phyloP scores from a whole-genome alignment of 1,140 invertebrate genomes.

The Heliconius congener region DNA sequence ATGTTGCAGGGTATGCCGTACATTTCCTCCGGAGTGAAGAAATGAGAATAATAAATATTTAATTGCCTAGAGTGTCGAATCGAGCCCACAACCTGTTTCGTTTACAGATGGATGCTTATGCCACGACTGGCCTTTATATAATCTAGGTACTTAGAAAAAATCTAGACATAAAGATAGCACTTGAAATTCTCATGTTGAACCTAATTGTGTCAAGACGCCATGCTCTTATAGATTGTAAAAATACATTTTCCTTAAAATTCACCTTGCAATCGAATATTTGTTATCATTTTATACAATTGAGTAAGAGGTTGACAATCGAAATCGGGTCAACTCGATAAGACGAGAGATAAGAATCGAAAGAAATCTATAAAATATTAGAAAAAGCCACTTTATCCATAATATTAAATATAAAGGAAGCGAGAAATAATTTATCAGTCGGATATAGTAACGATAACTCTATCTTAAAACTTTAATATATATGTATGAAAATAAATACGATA shows the following conservation, averaged over 20 bases:
- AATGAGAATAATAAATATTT: too few species aligned
- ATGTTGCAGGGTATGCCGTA: too few species aligned
- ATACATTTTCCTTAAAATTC: neutral
- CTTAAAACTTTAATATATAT: neutral
- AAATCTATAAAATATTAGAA: slow-evolving; percentile 39
- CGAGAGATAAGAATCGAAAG: slow-evolving; percentile 45
- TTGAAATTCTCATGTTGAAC: slow-evolving; percentile 44
- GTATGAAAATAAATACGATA: neutral
- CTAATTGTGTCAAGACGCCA: slow-evolving; percentile 49
- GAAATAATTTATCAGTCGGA: neutral
- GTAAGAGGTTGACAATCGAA: slow-evolving; percentile 54
- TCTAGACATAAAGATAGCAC: slow-evolving; percentile 52
- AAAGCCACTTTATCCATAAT: slow-evolving; percentile 18
- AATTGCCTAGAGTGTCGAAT: too few species aligned
- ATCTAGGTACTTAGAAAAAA: slow-evolving; percentile 30
- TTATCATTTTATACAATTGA: slow-evolving; percentile 60
- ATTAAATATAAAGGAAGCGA: neutral
- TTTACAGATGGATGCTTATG: too few species aligned
- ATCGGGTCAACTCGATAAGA: slow-evolving; percentile 65
- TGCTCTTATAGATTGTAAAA: neutral
- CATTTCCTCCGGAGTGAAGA: too few species aligned
- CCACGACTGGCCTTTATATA: neutral
- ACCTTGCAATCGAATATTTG: slow-evolving; percentile 21
- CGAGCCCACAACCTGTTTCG: too few species aligned
- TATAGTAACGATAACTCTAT: neutral